phyloP scores from a whole-genome alignment of 2,797 vertebrate genomes.

The Zalophus californianus region DNA sequence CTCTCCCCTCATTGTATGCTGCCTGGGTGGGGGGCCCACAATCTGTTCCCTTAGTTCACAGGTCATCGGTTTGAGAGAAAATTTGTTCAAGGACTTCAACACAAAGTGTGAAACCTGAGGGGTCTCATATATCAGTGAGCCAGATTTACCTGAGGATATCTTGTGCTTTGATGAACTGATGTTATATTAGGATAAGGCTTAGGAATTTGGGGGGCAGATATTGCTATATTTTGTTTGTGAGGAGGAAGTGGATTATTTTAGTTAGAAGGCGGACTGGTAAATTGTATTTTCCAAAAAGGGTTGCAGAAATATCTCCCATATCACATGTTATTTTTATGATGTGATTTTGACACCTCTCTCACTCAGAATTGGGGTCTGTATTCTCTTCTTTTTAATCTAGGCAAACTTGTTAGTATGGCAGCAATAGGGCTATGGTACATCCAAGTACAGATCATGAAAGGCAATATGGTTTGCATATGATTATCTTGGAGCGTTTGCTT shows the following conservation, averaged over 20 bases:
- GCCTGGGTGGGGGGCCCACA: background rate
- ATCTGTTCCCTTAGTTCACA: background rate
- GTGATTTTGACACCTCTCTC: background rate
- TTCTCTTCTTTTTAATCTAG: background rate
- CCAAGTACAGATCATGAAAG: background rate
- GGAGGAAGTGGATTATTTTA: background rate
- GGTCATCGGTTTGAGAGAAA: background rate
- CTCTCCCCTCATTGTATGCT: background rate
- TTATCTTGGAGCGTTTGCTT: background rate
- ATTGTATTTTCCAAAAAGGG: background rate
- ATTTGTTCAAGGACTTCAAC: background rate
- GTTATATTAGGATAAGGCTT: background rate
- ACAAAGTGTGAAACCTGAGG: background rate
- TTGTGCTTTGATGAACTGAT: background rate
- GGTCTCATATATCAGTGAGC: background rate
- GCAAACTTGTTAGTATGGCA: background rate
- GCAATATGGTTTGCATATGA: background rate
- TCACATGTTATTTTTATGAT: background rate
- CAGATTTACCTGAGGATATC: background rate
- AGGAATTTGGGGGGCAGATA: background rate
- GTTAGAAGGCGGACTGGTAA: background rate
- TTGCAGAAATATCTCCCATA: background rate
- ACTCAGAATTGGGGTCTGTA: background rate
- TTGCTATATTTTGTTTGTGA: background rate
- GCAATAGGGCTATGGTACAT: background rate